These are phyloP conservation scores for Metallyticus violacea DNA, from an alignment of 2,888 invertebrate species.

Conservation along the genomic window DNA sequence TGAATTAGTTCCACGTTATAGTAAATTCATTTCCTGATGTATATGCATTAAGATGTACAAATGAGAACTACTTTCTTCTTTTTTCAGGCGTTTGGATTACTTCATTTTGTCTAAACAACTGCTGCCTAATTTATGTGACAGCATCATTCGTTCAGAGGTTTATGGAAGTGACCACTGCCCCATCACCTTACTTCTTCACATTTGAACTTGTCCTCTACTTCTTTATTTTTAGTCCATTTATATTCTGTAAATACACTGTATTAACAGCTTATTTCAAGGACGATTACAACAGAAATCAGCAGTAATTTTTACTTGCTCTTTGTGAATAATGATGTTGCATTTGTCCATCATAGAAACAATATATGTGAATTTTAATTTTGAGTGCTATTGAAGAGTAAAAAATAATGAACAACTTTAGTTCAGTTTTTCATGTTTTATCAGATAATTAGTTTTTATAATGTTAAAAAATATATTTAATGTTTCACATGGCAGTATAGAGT, in stretches of 20 bases:
- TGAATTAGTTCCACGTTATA: too few species aligned
- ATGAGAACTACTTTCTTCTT: neutral
- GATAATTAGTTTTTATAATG: neutral
- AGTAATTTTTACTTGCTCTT: neutral
- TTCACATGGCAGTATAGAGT: neutral
- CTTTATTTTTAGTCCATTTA: neutral
- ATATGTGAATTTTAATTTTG: neutral
- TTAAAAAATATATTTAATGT: neutral
- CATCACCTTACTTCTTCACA: slow-evolving; percentile 69
- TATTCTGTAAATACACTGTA: neutral
- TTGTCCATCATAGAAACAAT: neutral
- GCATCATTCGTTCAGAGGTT: slow-evolving; percentile 73
- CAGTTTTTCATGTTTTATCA: neutral
- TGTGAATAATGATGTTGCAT: neutral
- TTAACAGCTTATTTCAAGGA: neutral
- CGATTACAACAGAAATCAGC: neutral
- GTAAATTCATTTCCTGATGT: too few species aligned
- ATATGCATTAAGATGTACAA: neutral
- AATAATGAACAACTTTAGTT: neutral
- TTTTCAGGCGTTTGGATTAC: slow-evolving; percentile 87
- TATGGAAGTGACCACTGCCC: slow-evolving; percentile 97
- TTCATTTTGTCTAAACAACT: slow-evolving; percentile 85
- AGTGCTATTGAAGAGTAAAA: neutral
- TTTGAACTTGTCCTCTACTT: slow-evolving; percentile 41
- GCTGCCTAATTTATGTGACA: slow-evolving; percentile 76